Percentiles rank a stretch among this genome's conserved stretches.
Evolutionary conservation across 1,140 invertebrate genomes (phyloP).

Genomic region (Sogatella furcifera): DNA sequence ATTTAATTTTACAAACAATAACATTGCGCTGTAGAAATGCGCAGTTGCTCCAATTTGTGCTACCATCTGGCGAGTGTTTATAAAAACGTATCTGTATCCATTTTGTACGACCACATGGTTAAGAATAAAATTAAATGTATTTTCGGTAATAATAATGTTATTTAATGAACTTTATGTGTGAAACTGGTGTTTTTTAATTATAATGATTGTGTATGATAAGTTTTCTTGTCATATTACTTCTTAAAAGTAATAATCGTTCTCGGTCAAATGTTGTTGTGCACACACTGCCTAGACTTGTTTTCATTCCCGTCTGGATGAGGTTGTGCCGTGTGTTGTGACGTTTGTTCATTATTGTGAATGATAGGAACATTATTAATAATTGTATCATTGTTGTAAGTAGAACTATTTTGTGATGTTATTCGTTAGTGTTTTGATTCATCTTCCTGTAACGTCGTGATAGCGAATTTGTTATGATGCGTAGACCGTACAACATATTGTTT

Average conservation of each 20-base stretch:
- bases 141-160: not conserved
- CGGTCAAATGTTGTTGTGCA: not conserved
- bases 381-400: not conserved
- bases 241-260: not conserved
- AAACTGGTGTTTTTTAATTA: not conserved
- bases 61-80: not conserved
- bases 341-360: not conserved
- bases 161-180: not conserved
- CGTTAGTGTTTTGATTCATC: not conserved
- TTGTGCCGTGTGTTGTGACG: conserved; percentile 1
- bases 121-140: not conserved
- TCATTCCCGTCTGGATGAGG: not conserved
- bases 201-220: not conserved
- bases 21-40: too few relatives aligned
- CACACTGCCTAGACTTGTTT: not conserved
- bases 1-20: too few relatives aligned
- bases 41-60: not conserved
- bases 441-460: not conserved
- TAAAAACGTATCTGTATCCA: not conserved
- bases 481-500: not conserved
- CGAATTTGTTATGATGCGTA: too few relatives aligned
- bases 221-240: not conserved
- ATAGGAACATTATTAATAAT: not conserved
- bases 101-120: conserved; percentile 1
- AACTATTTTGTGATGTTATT: not conserved